These are phyloP conservation scores for Blastomussa wellsi DNA, from an alignment of 92 coral and sea anemone genomes.

Conservation along the genomic window DNA sequence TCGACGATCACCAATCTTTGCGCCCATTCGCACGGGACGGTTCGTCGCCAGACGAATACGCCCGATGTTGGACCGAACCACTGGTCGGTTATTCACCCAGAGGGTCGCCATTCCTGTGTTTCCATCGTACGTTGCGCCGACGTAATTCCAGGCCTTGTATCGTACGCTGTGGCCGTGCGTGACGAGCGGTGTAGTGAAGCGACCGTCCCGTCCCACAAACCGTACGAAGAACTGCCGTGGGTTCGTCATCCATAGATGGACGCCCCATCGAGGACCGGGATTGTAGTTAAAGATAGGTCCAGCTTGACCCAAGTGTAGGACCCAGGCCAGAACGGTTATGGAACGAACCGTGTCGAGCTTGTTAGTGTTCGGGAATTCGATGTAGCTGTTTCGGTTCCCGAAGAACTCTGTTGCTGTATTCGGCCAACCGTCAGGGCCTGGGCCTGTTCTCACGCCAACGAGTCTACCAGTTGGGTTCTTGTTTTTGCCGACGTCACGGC, in stretches of 20 bases:
- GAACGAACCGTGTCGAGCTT: slow-evolving; percentile 63
- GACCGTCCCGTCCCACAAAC: slow-evolving; percentile 62
- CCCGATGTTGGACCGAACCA: slow-evolving; percentile 62
- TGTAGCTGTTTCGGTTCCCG: slow-evolving; percentile 69
- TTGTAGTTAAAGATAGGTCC: slow-evolving; percentile 82
- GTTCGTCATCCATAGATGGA: slow-evolving; percentile 75
- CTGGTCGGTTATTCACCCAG: slow-evolving; percentile 67
- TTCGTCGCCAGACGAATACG: slow-evolving; percentile 67
- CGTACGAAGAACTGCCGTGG: slow-evolving; percentile 59
- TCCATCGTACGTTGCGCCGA: slow-evolving; percentile 68
- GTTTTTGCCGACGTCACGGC: slow-evolving; percentile 58
- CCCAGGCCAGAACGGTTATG: slow-evolving; percentile 79
- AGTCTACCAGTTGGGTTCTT: slow-evolving; percentile 65
- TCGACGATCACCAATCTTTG: slow-evolving; percentile 68
- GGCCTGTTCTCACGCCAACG: slow-evolving; percentile 42
- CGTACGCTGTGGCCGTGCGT: slow-evolving; percentile 49
- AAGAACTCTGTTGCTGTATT: slow-evolving; percentile 55
- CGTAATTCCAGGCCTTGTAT: slow-evolving; percentile 63
- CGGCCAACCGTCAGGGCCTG: slow-evolving; percentile 77
- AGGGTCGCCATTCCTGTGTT: slow-evolving; percentile 68
- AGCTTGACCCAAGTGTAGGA: slow-evolving; percentile 57
- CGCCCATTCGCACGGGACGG: slow-evolving; percentile 64
- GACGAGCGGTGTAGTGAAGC: slow-evolving; percentile 54
- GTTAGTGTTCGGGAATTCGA: slow-evolving; percentile 67
- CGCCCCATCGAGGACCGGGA: slow-evolving; percentile 76